These are phyloP conservation scores for Drosophila asahinai DNA, from an alignment of 1,140 invertebrate species.

Conservation along the genomic window DNA sequence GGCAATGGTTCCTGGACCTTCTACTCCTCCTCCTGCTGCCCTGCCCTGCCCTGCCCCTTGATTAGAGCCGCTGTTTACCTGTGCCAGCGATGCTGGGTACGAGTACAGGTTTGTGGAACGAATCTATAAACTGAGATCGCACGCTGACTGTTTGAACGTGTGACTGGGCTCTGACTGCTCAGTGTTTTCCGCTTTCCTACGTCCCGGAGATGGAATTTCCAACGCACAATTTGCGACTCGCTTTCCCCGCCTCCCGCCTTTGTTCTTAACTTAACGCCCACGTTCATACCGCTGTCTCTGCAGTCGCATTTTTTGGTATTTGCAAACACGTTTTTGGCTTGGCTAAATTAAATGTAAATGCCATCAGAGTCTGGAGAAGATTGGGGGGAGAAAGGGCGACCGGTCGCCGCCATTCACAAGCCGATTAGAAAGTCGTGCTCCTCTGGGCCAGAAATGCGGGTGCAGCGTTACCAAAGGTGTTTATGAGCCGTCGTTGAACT, in stretches of 20 bases:
- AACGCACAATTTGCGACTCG: conserved; percentile 63
- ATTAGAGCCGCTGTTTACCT: conserved; percentile 81
- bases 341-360: conserved; percentile 77
- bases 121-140: conserved; percentile 79
- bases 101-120: conserved; percentile 78
- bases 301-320: conserved; percentile 34
- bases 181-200: conserved; percentile 44
- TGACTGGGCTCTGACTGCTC: conserved; percentile 22
- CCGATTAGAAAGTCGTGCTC: conserved; percentile 73
- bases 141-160: conserved; percentile 44
- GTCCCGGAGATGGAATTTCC: conserved; percentile 63
- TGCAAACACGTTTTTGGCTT: conserved; percentile 69
- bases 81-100: conserved; percentile 51
- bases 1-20: conserved; percentile 13
- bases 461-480: conserved; percentile 63
- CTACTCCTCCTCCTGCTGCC: conserved; percentile 10
- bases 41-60: conserved; percentile 45
- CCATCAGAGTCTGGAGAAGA: conserved; percentile 59
- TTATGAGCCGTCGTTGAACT: conserved; percentile 61
- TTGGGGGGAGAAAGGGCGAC: conserved; percentile 44
- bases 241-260: conserved; percentile 48
- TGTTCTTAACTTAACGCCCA: conserved; percentile 70
- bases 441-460: conserved; percentile 46
- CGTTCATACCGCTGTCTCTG: conserved; percentile 34
- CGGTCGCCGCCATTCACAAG: conserved; percentile 33